These are phyloP conservation scores for Acarapis woodi DNA, from an alignment of 1,140 invertebrate genomes.

Conservation along the genomic window DNA sequence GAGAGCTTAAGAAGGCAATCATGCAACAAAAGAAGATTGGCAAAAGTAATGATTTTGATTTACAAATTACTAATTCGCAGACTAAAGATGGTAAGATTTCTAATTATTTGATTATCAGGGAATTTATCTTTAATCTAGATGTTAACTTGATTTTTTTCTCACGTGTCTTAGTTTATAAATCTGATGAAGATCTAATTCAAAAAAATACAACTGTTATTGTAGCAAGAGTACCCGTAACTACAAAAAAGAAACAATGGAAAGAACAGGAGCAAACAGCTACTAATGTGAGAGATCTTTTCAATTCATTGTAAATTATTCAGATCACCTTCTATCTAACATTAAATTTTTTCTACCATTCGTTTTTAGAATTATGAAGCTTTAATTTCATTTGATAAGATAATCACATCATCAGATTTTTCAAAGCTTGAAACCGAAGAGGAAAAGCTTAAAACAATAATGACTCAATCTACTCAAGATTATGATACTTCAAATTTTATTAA, in stretches of 20 bases:
- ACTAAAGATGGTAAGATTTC: constrained; percentile 59
- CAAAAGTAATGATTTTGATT: constrained; percentile 74
- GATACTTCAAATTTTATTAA: constrained; percentile 70
- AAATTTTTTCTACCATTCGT: neutral
- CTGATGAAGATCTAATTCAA: constrained; percentile 64
- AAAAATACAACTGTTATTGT: constrained; percentile 93
- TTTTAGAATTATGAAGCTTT: neutral
- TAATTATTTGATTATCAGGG: constrained; percentile 3
- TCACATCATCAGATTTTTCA: constrained; percentile 40
- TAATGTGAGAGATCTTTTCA: no score
- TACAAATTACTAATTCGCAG: constrained; percentile 86
- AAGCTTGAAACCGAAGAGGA: constrained; percentile 80
- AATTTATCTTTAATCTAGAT: no score
- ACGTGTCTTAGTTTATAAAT: constrained; percentile 40
- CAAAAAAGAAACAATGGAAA: constrained; percentile 16
- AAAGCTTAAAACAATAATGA: constrained; percentile 87
- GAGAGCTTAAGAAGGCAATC: constrained; percentile 75
- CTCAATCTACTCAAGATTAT: constrained; percentile 80
- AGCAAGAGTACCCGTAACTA: constrained; percentile 49
- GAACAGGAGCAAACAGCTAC: no score
- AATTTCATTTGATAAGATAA: no score
- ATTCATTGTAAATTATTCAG: no score
- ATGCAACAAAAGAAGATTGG: constrained; percentile 77
- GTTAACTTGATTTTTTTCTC: constrained; percentile 1
- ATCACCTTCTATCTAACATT: no score